Evolutionary conservation across 2,797 vertebrate species (phyloP).

Genomic region (Cyclura pinguis): DNA sequence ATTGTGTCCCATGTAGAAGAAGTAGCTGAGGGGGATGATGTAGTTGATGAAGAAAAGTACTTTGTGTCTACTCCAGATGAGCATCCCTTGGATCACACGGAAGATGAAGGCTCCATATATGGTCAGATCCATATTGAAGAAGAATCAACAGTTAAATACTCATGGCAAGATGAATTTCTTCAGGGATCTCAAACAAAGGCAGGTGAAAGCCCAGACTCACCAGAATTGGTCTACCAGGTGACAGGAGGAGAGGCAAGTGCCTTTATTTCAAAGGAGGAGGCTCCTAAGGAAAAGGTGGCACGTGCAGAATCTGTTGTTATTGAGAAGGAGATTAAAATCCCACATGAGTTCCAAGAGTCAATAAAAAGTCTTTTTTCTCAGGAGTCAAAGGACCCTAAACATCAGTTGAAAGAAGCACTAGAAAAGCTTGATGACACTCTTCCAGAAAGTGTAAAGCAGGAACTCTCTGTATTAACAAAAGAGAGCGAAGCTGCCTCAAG

Average conservation of each 20-base stretch:
- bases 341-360: slow-evolving; percentile 88
- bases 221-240: slow-evolving; percentile 61
- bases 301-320: slow-evolving; percentile 81
- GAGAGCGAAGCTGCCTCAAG: slow-evolving; percentile 78
- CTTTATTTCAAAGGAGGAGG: slow-evolving; percentile 68
- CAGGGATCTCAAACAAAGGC: slow-evolving; percentile 75
- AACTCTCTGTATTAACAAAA: slow-evolving; percentile 86
- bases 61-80: slow-evolving; percentile 96
- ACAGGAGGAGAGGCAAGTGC: slow-evolving; percentile 55
- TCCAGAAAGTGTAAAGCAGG: slow-evolving; percentile 88
- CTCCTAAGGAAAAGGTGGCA: slow-evolving; percentile 76
- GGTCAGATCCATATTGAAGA: slow-evolving; percentile 88
- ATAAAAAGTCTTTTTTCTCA: slow-evolving; percentile 86
- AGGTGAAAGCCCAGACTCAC: slow-evolving; percentile 62
- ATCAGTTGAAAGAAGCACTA: slow-evolving; percentile 89
- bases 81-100: slow-evolving; percentile 80
- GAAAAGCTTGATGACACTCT: slow-evolving; percentile 89
- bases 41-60: slow-evolving; percentile 88
- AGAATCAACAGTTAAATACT: slow-evolving; percentile 82
- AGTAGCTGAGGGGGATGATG: slow-evolving; percentile 82
- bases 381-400: slow-evolving; percentile 87
- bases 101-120: slow-evolving; percentile 85
- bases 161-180: slow-evolving; percentile 84
- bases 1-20: slow-evolving; percentile 74
- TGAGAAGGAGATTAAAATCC: slow-evolving; percentile 93